phyloP scores from a whole-genome alignment of 2,888 invertebrate species.

The Spialia ferax region DNA sequence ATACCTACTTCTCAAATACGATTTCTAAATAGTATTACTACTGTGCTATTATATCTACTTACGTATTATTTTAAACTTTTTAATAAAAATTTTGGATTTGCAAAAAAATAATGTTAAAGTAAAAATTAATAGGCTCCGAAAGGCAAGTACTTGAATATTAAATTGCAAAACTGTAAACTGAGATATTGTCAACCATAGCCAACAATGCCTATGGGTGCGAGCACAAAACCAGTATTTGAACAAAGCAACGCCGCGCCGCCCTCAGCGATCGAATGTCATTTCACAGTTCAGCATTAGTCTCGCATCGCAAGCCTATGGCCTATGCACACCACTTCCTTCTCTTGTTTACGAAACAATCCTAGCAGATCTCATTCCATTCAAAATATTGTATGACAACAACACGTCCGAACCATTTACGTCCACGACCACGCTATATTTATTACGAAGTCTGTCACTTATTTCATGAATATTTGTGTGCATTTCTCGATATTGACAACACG shows the following conservation, averaged over 20 bases:
- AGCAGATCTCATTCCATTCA: slow-evolving; percentile 36
- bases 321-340: slow-evolving; percentile 46
- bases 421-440: slow-evolving; percentile 58
- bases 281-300: slow-evolving; percentile 72
- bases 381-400: slow-evolving; percentile 39
- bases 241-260: slow-evolving; percentile 76
- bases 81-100: neutral
- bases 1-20: no score
- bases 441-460: slow-evolving; percentile 54
- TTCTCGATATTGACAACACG: slow-evolving; percentile 61
- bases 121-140: no score
- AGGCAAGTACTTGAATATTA: neutral
- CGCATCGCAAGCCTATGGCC: slow-evolving; percentile 65
- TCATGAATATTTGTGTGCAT: slow-evolving; percentile 70
- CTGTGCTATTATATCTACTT: no score
- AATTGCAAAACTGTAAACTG: neutral
- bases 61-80: no score
- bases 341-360: slow-evolving; percentile 37
- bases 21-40: no score
- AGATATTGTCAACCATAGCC: slow-evolving; percentile 44
- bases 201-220: slow-evolving; percentile 55
- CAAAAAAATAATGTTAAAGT: no score
- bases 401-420: slow-evolving; percentile 37
- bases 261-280: slow-evolving; percentile 72
- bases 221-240: slow-evolving; percentile 68